Evolutionary conservation across 2,888 invertebrate species (phyloP), one percentile per base, ranked within the genome.

Genomic region (Empis stercorea): DNA sequence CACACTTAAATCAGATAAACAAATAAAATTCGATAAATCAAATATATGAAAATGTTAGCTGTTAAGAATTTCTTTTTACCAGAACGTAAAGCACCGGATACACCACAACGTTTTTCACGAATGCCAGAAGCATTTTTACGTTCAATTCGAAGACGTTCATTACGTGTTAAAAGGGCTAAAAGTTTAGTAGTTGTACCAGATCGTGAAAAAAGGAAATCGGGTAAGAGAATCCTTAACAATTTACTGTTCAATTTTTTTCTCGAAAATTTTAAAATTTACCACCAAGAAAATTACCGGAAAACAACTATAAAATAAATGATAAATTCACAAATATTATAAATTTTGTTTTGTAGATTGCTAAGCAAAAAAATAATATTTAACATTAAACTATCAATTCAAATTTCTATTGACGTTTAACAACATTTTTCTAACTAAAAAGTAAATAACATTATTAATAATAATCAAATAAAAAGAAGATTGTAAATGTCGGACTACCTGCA

Each of bases 31-130:
- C n/a, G n/a, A n/a, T n/a, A n/a, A n/a, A n/a, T n/a, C n/a, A n/a
- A n/a, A 43, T 7, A 32, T 4, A 7, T 10, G 14, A 50, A 40
- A 59, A 81, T 83, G 79, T 73, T 80, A 64, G 80, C 81, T 27
- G 81, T 83, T 39, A 82, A 83, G 65, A 84, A 83, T 66, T 84
- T 84, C 73, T 79, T 83, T 61, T 74, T 81, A 70, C 80, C 81
- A 53, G 73, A 73, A 56, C 76, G 78, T 54, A 75, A 75, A 60
- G 65, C 68, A 54, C 75, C 76, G 52, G 76, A 76, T 60, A 68
- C 73, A 34, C 71, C 73, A 30, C 72, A 73, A 46, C 71, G 75
- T 57, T 78, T 76, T 60, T 76, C 78, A 49, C 72, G 79, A 56
- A 81, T 81, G 80, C 81, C 81, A 9, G 84, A 84, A 68, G 81